Conservation (phyloP, 2,113 vertebrate genomes). For the Chaetops frenatus region DNA sequence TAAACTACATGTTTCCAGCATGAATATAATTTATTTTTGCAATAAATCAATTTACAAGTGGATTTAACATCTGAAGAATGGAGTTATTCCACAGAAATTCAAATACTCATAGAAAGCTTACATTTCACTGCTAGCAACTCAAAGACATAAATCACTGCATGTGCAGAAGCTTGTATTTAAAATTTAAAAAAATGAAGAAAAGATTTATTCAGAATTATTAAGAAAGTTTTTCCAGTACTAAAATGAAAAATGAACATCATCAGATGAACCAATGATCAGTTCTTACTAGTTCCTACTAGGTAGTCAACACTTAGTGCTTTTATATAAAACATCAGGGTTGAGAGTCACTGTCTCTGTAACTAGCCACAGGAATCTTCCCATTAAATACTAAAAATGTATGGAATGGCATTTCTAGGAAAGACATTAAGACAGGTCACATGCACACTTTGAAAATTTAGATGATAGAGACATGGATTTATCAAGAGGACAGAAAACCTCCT, state of each 20-base stretch:
- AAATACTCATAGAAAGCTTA: background rate
- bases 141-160: background rate
- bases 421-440: background rate
- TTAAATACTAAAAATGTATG: background rate
- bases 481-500: background rate
- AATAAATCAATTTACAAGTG: background rate
- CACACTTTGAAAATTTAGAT: background rate
- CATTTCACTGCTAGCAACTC: background rate
- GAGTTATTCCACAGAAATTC: background rate
- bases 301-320: background rate
- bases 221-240: background rate
- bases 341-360: background rate
- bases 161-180: background rate
- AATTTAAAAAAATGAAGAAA: background rate
- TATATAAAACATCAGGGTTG: background rate
- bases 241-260: background rate
- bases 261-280: background rate
- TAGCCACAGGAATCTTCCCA: background rate
- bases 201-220: background rate
- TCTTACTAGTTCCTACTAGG: background rate
- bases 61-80: background rate
- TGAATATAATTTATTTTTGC: background rate
- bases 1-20: background rate
- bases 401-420: background rate
- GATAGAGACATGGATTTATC: background rate